A percentile compares a stretch with the other conserved stretches of the same genome.
These are phyloP conservation scores for Lamprologus speciosus DNA, from an alignment of 2,113 vertebrate genomes.

Conservation along the genomic window DNA sequence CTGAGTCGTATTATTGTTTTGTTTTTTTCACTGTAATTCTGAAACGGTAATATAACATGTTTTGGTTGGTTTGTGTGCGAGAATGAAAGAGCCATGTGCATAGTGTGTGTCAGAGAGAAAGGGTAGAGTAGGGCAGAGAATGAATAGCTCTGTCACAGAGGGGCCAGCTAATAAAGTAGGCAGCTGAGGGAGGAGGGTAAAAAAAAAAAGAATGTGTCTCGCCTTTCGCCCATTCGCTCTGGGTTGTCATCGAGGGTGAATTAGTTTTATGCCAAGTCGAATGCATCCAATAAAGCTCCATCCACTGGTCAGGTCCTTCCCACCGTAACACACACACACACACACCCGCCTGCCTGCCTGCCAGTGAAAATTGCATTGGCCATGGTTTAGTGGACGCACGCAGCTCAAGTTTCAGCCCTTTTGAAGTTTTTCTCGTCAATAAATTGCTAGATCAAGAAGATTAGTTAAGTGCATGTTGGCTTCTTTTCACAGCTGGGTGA, in stretches of 20 bases:
- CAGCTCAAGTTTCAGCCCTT: conserved; percentile 56
- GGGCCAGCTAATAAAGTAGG: conserved; percentile 57
- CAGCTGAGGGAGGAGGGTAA: neutral
- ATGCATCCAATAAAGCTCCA: conserved; percentile 48
- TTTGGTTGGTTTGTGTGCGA: conserved; percentile 5
- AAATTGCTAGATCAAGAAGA: conserved; percentile 70
- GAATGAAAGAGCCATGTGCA: neutral
- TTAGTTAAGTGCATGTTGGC: conserved; percentile 71
- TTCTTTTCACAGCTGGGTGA: conserved; percentile 53
- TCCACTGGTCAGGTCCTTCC: conserved; percentile 7
- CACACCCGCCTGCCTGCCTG: neutral
- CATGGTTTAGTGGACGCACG: conserved; percentile 47
- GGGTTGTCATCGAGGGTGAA: conserved; percentile 67
- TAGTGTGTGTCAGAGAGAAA: conserved; percentile 24
- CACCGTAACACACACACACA: neutral
- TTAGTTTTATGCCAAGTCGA: conserved; percentile 55
- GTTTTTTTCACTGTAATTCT: conserved; percentile 50
- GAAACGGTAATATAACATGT: conserved; percentile 46
- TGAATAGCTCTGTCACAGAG: conserved; percentile 47
- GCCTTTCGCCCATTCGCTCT: conserved; percentile 46
- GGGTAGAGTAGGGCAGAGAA: conserved; percentile 16
- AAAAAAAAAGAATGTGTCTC: conserved; percentile 43
- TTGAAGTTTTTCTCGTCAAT: conserved; percentile 69
- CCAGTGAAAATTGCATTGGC: conserved; percentile 58
- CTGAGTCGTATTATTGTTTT: neutral